Percentiles rank a stretch among this genome's conserved stretches.
phyloP scores from a whole-genome alignment of 2,797 vertebrate species.

The Pteropus rufus region DNA sequence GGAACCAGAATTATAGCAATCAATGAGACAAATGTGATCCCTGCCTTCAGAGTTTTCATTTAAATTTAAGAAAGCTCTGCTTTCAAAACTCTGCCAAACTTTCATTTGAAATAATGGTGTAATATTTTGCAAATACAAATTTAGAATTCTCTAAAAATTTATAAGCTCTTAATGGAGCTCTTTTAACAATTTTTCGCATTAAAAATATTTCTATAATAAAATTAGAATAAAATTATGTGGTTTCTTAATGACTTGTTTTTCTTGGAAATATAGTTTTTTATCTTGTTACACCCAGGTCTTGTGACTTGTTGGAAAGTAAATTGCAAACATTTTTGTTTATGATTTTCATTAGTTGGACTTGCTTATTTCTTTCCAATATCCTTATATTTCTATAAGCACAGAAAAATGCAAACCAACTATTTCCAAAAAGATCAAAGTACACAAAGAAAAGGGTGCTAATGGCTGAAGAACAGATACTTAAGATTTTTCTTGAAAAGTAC shows the following conservation, averaged over 20 bases:
- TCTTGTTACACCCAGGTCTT: not conserved
- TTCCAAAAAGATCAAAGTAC: conserved; percentile 71
- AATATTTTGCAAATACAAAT: not conserved
- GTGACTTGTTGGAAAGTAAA: conserved; percentile 69
- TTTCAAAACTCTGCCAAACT: not conserved
- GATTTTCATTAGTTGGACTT: conserved; percentile 42
- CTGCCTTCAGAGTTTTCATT: not conserved
- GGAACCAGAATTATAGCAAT: not conserved
- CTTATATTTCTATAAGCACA: conserved; percentile 1
- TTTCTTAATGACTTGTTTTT: not conserved
- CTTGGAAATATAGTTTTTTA: not conserved
- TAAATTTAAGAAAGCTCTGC: not conserved
- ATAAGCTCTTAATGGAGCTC: not conserved
- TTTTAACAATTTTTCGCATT: not conserved
- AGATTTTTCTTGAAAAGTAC: not conserved
- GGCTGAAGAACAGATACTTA: not conserved
- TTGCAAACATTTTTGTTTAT: conserved; percentile 6
- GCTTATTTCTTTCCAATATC: conserved; percentile 38
- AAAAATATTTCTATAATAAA: not conserved
- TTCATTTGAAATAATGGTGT: not conserved
- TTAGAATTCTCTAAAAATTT: not conserved
- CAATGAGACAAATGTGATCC: not conserved
- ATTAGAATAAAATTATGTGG: not conserved
- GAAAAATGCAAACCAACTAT: conserved; percentile 43
- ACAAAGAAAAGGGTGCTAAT: not conserved